A percentile compares a stretch with the other conserved stretches of the same genome.
Evolutionary conservation across 1,140 invertebrate species (phyloP).

Genomic region (Calephelis virginiensis): DNA sequence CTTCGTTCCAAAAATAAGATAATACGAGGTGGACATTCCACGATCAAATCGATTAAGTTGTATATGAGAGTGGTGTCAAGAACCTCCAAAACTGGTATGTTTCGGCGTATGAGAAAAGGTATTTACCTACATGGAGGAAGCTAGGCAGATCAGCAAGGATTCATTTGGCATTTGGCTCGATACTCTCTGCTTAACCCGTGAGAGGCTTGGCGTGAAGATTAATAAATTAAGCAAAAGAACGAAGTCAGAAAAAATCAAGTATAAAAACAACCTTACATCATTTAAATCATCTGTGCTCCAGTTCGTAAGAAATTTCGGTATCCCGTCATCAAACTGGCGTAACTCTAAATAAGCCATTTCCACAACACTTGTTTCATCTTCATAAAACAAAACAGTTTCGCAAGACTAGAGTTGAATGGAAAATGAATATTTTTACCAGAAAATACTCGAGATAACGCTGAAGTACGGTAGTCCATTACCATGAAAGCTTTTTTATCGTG

Average conservation of each 20-base stretch:
- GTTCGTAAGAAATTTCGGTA: constrained; percentile 37
- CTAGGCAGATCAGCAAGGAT: no score
- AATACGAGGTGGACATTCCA: no score
- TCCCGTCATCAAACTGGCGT: constrained; percentile 30
- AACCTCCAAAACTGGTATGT: no score
- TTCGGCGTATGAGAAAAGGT: no score
- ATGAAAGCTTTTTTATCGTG: constrained; percentile 68
- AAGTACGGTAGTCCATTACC: constrained; percentile 66
- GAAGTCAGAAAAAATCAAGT: neutral
- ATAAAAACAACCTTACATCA: constrained; percentile 37
- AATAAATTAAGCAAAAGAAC: neutral
- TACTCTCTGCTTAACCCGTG: no score
- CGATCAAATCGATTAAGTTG: no score
- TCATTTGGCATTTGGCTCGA: no score
- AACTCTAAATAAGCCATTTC: constrained; percentile 15
- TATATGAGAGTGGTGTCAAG: no score
- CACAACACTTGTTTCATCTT: constrained; percentile 12
- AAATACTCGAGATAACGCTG: constrained; percentile 44
- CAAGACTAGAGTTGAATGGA: constrained; percentile 24
- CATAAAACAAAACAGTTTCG: constrained; percentile 21
- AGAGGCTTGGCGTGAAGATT: no score
- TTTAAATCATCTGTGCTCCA: constrained; percentile 44
- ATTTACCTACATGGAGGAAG: no score
- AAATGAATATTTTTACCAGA: constrained; percentile 34
- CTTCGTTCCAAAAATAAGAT: no score